Base-by-base conservation (phyloP, 1,140 invertebrate species). In the Subanguina moxae region DNA sequence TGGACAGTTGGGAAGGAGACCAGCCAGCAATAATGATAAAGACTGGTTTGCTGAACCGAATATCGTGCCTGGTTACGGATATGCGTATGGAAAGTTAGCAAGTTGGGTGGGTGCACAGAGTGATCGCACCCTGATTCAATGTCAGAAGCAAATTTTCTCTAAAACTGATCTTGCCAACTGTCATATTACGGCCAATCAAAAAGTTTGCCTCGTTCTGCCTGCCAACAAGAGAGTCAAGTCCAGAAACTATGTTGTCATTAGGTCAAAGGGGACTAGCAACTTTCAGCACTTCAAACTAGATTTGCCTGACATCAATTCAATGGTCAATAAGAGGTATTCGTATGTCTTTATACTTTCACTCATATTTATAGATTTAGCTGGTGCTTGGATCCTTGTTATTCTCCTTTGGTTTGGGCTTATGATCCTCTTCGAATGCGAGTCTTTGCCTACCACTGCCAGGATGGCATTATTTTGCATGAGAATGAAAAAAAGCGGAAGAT, bases 31-130 rank as follows among this genome's bases (percentile, higher is more conserved):
- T 8, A 19, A 52, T 15, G 23, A 78, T 19, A 83, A 84, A n/a
- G 83, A 86, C 0, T 94, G 92, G 91, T 89, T 91, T 80, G 88
- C 89, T 65, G 87, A 89, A 25, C 92, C 93, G 0, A 90, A 88
- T 8, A 84, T 87, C 21, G 88, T 96, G 11, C 88, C 90, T 13
- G 88, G 90, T 52, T 84, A 86, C 73, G 86, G 85, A 79, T 83
- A 82, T n/a, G 85, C 89, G 88, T 82, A 82, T 76, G 85, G 86
- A 7, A 88, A 91, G 73, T 88, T 90, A 79, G 93, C 92, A 0
- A 92, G 90, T 1, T 95, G 92, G 92, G 88, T 97, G 30, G 89
- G 90, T 1, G 93, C 93, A 21, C 91, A 91, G 32, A 92, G 91
- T 0, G 93, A 97, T 85, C 90, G 94, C 83, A 97, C 94, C 1